phyloP scores from a whole-genome alignment of 2,113 vertebrate species.

The Gadus chalcogrammus region DNA sequence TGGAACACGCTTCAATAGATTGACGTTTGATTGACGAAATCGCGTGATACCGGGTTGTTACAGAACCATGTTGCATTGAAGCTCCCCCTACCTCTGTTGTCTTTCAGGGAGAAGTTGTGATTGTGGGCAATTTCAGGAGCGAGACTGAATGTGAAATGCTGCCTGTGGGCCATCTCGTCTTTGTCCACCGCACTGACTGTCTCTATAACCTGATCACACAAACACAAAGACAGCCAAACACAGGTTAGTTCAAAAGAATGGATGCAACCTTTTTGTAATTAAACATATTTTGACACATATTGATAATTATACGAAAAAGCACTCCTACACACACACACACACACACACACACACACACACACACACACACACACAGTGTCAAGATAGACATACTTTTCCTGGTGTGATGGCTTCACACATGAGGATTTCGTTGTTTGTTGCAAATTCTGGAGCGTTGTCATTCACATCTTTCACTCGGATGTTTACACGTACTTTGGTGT shows the following conservation, averaged over 20 bases:
- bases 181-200: constrained; percentile 94
- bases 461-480: constrained; percentile 90
- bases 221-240: neutral
- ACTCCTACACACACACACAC: neutral
- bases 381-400: constrained; percentile 77
- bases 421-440: constrained; percentile 83
- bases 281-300: too few relatives aligned
- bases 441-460: constrained; percentile 91
- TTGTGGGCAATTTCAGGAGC: constrained; percentile 88
- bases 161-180: constrained; percentile 88
- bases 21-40: too few relatives aligned
- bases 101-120: constrained; percentile 93
- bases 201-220: constrained; percentile 63
- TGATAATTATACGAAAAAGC: neutral
- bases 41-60: too few relatives aligned
- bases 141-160: constrained; percentile 89
- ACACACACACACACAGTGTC: constrained; percentile 10
- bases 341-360: constrained; percentile 1
- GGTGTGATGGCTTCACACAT: constrained; percentile 87
- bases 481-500: constrained; percentile 90
- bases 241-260: neutral
- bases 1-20: too few relatives aligned
- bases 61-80: neutral
- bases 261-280: neutral
- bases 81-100: constrained; percentile 85